Evolutionary conservation across 2,113 vertebrate species (phyloP).

Genomic region (Thalassarche chlororhynchos): DNA sequence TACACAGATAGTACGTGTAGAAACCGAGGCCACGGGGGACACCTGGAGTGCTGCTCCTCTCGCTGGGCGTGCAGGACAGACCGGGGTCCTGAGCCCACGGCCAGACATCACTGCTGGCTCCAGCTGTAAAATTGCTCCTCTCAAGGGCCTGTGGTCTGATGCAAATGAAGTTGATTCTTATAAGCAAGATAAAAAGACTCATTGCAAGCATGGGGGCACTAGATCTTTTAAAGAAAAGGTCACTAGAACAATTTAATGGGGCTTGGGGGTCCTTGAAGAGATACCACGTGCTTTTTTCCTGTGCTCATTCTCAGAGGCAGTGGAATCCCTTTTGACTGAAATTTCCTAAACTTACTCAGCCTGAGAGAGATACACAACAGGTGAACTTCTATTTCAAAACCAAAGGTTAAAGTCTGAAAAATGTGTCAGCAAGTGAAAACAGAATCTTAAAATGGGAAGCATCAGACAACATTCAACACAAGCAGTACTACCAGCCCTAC

Average conservation of each 20-base stretch:
- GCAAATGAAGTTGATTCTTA: background rate
- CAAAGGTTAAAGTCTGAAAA: background rate
- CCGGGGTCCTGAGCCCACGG: background rate
- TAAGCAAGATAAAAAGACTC: background rate
- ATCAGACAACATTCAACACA: background rate
- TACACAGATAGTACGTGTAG: background rate
- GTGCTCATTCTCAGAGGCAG: background rate
- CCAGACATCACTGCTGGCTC: fast-evolving
- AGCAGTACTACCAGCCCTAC: background rate
- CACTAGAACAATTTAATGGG: background rate
- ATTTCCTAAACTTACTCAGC: background rate
- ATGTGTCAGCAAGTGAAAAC: background rate
- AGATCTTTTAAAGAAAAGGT: background rate
- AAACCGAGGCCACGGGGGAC: fast-evolving
- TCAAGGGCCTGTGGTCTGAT: background rate
- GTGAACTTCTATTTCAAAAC: background rate
- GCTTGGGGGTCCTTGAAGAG: background rate
- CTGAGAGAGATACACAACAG: background rate
- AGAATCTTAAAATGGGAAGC: background rate
- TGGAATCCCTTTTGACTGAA: background rate
- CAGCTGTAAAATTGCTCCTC: background rate
- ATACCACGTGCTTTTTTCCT: background rate
- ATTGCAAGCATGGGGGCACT: background rate
- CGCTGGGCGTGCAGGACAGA: fast-evolving
- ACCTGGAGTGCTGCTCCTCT: background rate